phyloP scores from a whole-genome alignment of 1,140 invertebrate genomes.

The Elysia chlorotica region DNA sequence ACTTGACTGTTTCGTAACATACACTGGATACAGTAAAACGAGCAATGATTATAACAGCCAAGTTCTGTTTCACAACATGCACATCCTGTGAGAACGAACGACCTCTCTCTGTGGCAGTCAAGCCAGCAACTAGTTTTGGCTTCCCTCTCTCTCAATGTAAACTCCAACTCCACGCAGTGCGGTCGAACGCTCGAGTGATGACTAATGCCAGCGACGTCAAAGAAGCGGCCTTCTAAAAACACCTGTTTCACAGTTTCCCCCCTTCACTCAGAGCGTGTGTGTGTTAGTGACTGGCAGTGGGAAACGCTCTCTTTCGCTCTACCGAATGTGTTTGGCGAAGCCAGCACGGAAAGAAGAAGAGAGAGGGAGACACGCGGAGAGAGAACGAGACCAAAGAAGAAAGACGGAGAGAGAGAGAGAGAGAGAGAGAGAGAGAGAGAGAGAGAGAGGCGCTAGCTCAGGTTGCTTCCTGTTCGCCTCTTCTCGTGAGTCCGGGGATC shows the following conservation, averaged over 20 bases:
- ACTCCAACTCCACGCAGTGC: background rate
- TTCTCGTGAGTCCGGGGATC: background rate
- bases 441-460: too few relatives aligned
- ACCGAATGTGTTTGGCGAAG: too few relatives aligned
- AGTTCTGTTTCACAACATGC: background rate
- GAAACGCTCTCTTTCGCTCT: too few relatives aligned
- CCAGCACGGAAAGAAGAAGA: background rate
- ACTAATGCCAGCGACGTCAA: too few relatives aligned
- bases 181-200: background rate
- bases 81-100: background rate
- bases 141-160: background rate
- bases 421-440: too few relatives aligned
- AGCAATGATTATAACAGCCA: background rate
- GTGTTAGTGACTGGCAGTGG: background rate
- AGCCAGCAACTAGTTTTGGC: background rate
- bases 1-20: background rate
- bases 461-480: background rate
- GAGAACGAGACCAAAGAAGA: too few relatives aligned
- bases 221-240: background rate
- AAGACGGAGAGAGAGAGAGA: too few relatives aligned
- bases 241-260: too few relatives aligned
- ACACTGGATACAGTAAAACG: background rate
- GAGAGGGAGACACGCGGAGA: too few relatives aligned
- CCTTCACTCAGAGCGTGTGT: slow-evolving; percentile 3
- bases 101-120: too few relatives aligned